Conservation (phyloP, 2,113 vertebrate genomes). For the Danionella cerebrum region DNA sequence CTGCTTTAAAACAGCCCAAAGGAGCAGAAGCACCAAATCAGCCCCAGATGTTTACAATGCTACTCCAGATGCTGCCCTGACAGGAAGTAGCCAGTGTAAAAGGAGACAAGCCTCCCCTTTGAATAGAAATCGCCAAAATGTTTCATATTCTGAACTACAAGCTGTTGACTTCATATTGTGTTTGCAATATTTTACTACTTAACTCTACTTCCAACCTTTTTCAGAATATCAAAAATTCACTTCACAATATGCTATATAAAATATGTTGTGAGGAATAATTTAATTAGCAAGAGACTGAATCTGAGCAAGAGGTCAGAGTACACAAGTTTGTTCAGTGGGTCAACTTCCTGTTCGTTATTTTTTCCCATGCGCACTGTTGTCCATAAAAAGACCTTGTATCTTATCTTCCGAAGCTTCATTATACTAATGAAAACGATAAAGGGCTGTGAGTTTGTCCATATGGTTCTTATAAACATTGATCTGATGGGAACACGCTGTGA, state of each 20-base stretch:
- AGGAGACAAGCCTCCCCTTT: no score
- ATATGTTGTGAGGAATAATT: no score
- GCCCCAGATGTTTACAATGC: constrained; percentile 37
- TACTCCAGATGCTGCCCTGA: constrained; percentile 6
- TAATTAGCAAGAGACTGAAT: background rate
- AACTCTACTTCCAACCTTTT: no score
- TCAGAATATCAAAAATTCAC: no score
- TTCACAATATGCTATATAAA: no score
- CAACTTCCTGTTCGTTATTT: constrained; percentile 2
- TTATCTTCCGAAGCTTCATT: constrained; percentile 27
- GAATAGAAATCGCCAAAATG: no score
- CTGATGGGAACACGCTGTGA: background rate
- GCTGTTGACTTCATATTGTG: no score
- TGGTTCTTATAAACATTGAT: background rate
- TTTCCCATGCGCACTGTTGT: background rate
- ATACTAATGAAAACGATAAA: constrained; percentile 24
- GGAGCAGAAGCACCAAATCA: constrained; percentile 31
- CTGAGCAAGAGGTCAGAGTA: background rate
- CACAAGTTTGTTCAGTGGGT: background rate
- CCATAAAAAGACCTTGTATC: constrained; percentile 6
- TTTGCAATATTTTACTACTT: no score
- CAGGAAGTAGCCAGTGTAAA: constrained; percentile 34
- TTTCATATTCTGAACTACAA: no score
- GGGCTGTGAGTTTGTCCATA: background rate
- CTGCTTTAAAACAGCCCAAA: constrained; percentile 33